Percentiles rank a stretch among this genome's conserved stretches.
Conservation (phyloP, 2,113 vertebrate species). For the Aspiorhynchus laticeps region DNA sequence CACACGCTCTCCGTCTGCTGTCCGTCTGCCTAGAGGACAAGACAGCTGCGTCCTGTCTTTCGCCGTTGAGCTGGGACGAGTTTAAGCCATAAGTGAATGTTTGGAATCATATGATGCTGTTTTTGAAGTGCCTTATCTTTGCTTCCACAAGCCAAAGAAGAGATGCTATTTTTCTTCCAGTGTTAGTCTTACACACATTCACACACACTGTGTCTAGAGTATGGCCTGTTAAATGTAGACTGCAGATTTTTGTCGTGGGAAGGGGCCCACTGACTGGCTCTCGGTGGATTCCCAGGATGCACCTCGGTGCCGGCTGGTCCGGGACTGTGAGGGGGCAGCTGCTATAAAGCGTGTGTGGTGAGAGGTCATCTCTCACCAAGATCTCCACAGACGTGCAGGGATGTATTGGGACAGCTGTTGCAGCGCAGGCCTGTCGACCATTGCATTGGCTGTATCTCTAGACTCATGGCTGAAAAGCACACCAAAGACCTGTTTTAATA, state of each 20-base stretch:
- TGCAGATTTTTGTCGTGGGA: slow-evolving; percentile 20
- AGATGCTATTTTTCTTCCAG: background rate
- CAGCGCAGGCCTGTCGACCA: slow-evolving; percentile 72
- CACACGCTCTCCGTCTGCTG: slow-evolving; percentile 88
- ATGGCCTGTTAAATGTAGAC: slow-evolving; percentile 1
- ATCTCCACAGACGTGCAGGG: slow-evolving; percentile 72
- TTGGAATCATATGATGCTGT: background rate
- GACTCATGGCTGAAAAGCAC: slow-evolving; percentile 53
- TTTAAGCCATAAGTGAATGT: background rate
- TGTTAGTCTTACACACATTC: background rate
- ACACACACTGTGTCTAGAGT: too few relatives aligned
- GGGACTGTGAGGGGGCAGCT: slow-evolving; percentile 76
- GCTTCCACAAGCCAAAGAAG: slow-evolving; percentile 11
- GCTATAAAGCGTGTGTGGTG: slow-evolving; percentile 59
- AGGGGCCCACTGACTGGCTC: slow-evolving; percentile 66
- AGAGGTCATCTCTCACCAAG: slow-evolving; percentile 76
- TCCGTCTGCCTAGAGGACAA: slow-evolving; percentile 73
- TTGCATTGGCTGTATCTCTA: slow-evolving; percentile 61
- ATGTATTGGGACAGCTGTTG: slow-evolving; percentile 78
- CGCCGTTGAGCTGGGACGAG: background rate
- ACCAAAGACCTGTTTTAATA: slow-evolving; percentile 36
- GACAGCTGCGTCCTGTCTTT: too few relatives aligned
- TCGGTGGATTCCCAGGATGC: slow-evolving; percentile 75
- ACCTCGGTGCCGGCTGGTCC: slow-evolving; percentile 77
- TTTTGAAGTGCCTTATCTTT: slow-evolving; percentile 54